Conservation (phyloP, 2,888 invertebrate species). For the Lasioglossum villosulum region DNA sequence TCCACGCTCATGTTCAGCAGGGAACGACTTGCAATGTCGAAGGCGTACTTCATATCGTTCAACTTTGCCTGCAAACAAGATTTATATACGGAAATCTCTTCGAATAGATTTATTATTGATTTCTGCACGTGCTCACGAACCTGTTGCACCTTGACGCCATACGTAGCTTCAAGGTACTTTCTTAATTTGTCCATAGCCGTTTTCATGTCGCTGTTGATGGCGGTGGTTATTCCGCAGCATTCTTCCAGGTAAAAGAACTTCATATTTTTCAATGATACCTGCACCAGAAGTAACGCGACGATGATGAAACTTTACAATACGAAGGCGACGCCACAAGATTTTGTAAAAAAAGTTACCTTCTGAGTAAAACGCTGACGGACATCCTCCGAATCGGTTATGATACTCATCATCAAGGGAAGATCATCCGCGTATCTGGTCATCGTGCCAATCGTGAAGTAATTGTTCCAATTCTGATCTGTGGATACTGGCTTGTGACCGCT, state of each 20-base stretch:
- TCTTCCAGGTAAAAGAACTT: constrained; percentile 93
- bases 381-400: constrained; percentile 87
- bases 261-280: constrained; percentile 88
- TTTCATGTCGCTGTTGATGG: constrained; percentile 87
- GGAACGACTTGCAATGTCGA: constrained; percentile 87
- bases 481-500: constrained; percentile 90
- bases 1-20: constrained; percentile 86
- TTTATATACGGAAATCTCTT: background rate
- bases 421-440: constrained; percentile 95
- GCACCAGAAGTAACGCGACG: constrained; percentile 21
- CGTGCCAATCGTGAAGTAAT: constrained; percentile 93
- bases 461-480: constrained; percentile 87
- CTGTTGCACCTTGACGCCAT: constrained; percentile 87
- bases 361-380: constrained; percentile 85
- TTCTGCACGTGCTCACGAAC: constrained; percentile 79
- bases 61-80: constrained; percentile 86
- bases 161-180: constrained; percentile 86
- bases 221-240: constrained; percentile 88
- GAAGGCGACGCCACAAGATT: background rate
- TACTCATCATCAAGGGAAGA: constrained; percentile 90
- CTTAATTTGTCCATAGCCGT: constrained; percentile 86
- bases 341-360: constrained; percentile 77
- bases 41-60: constrained; percentile 88
- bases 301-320: background rate
- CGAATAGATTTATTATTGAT: background rate